Evolutionary conservation across 2,888 invertebrate genomes (phyloP), one percentile per base, ranked within the genome.

Genomic region (Elgonia sp.): DNA sequence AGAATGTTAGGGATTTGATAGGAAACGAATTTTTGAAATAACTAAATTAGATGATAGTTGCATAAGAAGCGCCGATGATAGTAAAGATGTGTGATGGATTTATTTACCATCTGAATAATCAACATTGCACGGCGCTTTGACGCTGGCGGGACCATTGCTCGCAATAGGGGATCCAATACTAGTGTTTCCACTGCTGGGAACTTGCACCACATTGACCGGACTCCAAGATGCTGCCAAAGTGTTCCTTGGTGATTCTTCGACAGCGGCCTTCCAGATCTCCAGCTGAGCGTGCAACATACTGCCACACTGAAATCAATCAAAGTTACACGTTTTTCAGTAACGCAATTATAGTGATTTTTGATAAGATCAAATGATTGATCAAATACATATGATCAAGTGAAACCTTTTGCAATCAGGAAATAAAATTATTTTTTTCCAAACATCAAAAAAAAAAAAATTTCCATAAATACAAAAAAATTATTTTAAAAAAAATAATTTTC

Each of bases 211-310:
- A 60, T 93, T 93, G 62, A 92, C 92, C 62, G 94, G 94, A 65
- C 93, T 93, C 94, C 94, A 94, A 55, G 93, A 93, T 69, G 93
- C 92, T 8, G 94, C 92, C 73, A 94, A 85, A 21, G 95, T 91
- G 95, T 96, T 91, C 93, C 94, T 95, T 94, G 96, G 93, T 95
- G 96, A 95, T 94, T 96, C 96, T 89, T 95, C 95, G 73, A 95
- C 95, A 10, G 97, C 97, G 86, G 97, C 97, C 95, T 98, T 98
- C 98, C 98, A 98, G 91, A 98, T 97, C 94, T 98, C 98, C 93
- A 98, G 95, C 93, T 98, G 98, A 39, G 98, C 98, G 94, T 97
- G 97, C 89, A 98, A 95, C 92, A 97, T 97, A 94, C 97, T 97
- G 69, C 98, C 98, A 93, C 97, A 97, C 98, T 98, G 95, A 3